These are phyloP conservation scores for Hoplodrina ambigua DNA, from an alignment of 2,888 invertebrate species.

Conservation along the genomic window DNA sequence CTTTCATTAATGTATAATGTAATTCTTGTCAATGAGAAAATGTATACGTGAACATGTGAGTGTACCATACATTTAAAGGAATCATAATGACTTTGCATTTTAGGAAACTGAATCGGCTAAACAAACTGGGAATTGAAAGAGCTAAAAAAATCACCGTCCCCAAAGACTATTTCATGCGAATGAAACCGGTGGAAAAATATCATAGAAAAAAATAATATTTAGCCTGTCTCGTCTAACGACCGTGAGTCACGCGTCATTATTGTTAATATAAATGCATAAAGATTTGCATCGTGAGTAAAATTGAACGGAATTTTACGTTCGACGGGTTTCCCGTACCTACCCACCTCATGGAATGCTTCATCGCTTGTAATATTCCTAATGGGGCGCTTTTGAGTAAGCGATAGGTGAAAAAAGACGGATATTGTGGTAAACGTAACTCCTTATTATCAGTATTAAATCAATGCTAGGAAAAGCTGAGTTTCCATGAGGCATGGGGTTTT, in stretches of 20 bases:
- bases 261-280: slow-evolving; percentile 38
- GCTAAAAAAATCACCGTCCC: slow-evolving; percentile 2
- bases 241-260: slow-evolving; percentile 49
- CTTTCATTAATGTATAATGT: no score
- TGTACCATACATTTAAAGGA: background rate
- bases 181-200: slow-evolving; percentile 7
- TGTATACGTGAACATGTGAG: background rate
- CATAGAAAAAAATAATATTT: slow-evolving; percentile 1
- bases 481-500: slow-evolving; percentile 25
- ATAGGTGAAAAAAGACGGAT: slow-evolving; percentile 44
- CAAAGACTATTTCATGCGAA: background rate
- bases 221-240: slow-evolving; percentile 16
- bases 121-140: background rate
- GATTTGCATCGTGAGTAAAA: slow-evolving; percentile 56
- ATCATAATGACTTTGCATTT: slow-evolving; percentile 1
- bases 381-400: slow-evolving; percentile 34
- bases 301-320: slow-evolving; percentile 57
- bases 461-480: slow-evolving; percentile 40
- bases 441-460: slow-evolving; percentile 11
- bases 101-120: background rate
- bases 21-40: background rate
- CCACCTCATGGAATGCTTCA: slow-evolving; percentile 43
- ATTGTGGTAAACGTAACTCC: slow-evolving; percentile 21
- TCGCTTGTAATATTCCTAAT: slow-evolving; percentile 50
- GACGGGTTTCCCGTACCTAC: slow-evolving; percentile 49